Base-by-base conservation (phyloP, 2,797 vertebrate genomes). In the Leptatherina wallacei region DNA sequence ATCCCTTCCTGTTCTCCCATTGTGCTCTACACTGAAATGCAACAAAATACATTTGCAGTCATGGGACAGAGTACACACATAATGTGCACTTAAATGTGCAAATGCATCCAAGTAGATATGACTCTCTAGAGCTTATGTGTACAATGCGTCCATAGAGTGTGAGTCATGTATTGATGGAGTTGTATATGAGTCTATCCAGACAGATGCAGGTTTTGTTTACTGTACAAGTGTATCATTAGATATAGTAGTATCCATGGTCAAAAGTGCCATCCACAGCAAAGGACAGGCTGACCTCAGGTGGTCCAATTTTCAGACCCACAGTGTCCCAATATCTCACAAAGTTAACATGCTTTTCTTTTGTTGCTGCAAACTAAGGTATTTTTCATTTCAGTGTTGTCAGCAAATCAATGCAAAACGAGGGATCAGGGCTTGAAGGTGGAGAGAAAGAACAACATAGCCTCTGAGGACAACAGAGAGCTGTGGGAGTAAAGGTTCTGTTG, bases 301-400 rank as follows among this genome's bases (percentile, higher is more conserved):
- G 78, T 79, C 71, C 69, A 76, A 74, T 82, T 78, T 73, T 85
- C 65, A 81, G 77, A 82, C 77, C 80, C 82, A 76, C 49, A 20
- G 70, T 81, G 78, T 78, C 82, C 88, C 75, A 84, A 85, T 85
- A 86, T 87, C 82, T 85, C 85, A 71, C 61, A 87, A 82, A 83
- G 73, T 86, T 88, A 87, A 89, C 71, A 61, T 58, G 86, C 77
- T 87, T 91, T 85, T 80, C 71, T 89, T 85, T 88, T 85, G 80
- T 80, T 86, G 80, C 84, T 92, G 92, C 94, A 90, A 90, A 93
- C 91, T 93, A 87, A 94, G 94, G 94, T 94, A 93, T 95, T 94
- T 94, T 92, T 87, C 83, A 94, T 95, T 95, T 94, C 93, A 91
- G 90, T 74, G 68, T 71, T 73, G 86, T 95, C 94, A 95, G 94